phyloP scores from a whole-genome alignment of 2,797 vertebrate species.

The Betta splendens region DNA sequence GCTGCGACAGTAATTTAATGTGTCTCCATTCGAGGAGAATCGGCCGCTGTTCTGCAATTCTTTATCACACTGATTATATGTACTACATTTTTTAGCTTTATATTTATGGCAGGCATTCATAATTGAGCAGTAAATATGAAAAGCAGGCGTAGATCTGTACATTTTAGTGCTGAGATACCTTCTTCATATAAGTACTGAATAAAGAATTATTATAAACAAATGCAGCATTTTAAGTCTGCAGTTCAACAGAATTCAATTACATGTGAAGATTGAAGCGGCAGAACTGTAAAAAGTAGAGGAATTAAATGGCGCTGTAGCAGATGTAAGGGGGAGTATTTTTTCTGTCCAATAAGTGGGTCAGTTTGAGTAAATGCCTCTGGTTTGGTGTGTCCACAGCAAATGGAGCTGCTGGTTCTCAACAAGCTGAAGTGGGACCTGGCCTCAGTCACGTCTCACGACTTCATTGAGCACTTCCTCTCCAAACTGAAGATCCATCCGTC shows the following conservation, averaged over 20 bases:
- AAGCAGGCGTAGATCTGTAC: no score
- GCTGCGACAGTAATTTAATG: not conserved
- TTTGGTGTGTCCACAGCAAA: conserved; percentile 85
- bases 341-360: not conserved
- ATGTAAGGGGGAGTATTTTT: not conserved
- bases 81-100: no score
- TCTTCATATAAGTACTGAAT: not conserved
- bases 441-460: conserved; percentile 95
- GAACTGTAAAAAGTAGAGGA: no score
- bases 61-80: no score
- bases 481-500: conserved; percentile 92
- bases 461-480: conserved; percentile 98
- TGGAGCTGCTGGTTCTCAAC: conserved; percentile 96
- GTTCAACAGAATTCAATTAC: not conserved
- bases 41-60: not conserved
- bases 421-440: conserved; percentile 99
- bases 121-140: no score
- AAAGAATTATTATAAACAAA: not conserved
- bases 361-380: conserved; percentile 37
- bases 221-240: not conserved
- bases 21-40: not conserved
- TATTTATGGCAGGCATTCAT: no score
- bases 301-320: conserved; percentile 4
- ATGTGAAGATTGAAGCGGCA: not conserved
- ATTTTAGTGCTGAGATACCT: not conserved